Evolutionary conservation across 2,888 invertebrate species (phyloP), one percentile per base, ranked within the genome.

Genomic region (Lymantria monacha): DNA sequence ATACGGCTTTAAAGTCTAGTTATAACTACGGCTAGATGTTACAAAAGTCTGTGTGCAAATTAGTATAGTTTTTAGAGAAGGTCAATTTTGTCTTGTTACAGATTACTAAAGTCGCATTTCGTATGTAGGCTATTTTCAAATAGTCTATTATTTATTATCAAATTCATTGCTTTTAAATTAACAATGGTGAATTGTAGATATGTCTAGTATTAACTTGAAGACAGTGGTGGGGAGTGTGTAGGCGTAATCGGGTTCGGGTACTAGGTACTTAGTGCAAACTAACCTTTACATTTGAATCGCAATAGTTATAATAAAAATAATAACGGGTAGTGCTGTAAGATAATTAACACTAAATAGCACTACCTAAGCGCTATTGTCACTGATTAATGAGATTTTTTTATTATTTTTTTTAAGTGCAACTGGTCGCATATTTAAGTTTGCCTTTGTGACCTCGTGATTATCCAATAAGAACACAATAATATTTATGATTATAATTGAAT

Each of bases 61-160:
- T 74, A 73, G 64, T 31, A 60, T 76, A 77, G 71, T 59, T 67
- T 53, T 67, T 73, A 71, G 63, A 55, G 42, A 66, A 70, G 72
- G 79, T 82, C 83, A 82, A 81, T 83, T 81, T 74, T 58, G 58
- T 33, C 70, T 70, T 80, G 69, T 66, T 59, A 68, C 64, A 59
- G 61, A 57, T 55, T 46, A 72, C 74, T 77, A 69, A 71, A 70
- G 72, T 76, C 79, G 77, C 78, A 77, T 78, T 71, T 73, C 66
- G 68, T 66, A 67, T 59, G 70, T 80, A 79, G 76, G 69, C 62
- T 62, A 63, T 66, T 69, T n/a, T 60, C 52, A 65, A 67, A 66
- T 76, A 80, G 75, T 71, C 71, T 66, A 70, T 73, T 66, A 60
- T 55, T 66, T 38, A 30, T 42, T 72, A 69, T 79, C 74, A 74